Evolutionary conservation across 2,888 invertebrate genomes (phyloP).

Genomic region (Nasonovia ribisnigri): DNA sequence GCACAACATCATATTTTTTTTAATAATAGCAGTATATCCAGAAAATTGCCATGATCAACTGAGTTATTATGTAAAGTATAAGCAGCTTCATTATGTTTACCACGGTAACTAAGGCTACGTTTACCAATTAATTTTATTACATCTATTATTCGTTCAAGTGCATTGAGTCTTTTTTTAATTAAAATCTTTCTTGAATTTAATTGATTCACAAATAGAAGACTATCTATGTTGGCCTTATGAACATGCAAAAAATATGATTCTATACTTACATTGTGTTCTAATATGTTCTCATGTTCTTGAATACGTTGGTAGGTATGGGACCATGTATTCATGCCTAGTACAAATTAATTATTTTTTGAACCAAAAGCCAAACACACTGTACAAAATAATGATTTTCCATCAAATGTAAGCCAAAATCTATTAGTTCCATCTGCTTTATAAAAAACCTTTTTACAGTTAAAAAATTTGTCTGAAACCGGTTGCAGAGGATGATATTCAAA

Average conservation of each 20-base stretch:
- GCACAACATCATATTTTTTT: too few species aligned
- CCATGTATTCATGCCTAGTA: conserved; percentile 20
- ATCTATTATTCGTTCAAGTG: conserved; percentile 16
- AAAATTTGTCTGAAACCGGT: too few species aligned
- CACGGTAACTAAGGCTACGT: neutral
- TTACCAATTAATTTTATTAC: conserved; percentile 27
- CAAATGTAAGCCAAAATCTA: conserved; percentile 24
- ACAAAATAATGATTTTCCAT: conserved; percentile 9
- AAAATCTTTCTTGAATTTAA: too few species aligned
- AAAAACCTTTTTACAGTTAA: neutral
- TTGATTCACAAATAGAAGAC: too few species aligned
- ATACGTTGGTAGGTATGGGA: conserved; percentile 21
- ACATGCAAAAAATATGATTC: too few species aligned
- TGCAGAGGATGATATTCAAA: too few species aligned
- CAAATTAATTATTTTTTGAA: conserved; percentile 34
- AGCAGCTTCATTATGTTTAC: conserved; percentile 23
- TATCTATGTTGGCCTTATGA: too few species aligned
- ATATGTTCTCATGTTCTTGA: too few species aligned
- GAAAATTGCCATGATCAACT: conserved; percentile 18
- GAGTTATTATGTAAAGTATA: conserved; percentile 8
- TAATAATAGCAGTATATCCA: too few species aligned
- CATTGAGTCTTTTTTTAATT: too few species aligned
- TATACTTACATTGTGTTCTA: too few species aligned
- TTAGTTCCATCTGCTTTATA: neutral
- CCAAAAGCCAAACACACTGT: conserved; percentile 1